Conservation (phyloP, 2,888 invertebrate genomes). For the Chelonus formosanus region DNA sequence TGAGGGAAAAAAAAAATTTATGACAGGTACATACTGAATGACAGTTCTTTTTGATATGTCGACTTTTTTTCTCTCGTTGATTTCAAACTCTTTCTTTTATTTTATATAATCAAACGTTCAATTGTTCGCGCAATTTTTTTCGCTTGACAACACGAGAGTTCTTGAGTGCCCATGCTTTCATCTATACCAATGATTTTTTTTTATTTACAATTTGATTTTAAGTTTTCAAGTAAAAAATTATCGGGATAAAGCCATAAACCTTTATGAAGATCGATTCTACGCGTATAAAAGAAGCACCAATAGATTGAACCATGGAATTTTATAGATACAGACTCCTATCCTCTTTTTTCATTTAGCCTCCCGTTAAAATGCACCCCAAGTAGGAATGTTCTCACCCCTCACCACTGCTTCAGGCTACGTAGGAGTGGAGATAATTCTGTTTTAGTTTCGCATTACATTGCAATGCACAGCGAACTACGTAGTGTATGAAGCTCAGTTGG, state of each 20-base stretch:
- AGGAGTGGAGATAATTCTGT: conserved; percentile 59
- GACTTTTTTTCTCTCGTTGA: conserved; percentile 9
- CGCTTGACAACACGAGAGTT: conserved; percentile 6
- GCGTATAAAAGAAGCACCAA: too few relatives aligned
- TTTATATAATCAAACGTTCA: conserved; percentile 4
- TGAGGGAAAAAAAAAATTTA: conserved; percentile 21
- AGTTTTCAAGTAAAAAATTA: background rate
- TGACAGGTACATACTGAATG: background rate
- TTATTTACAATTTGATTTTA: conserved; percentile 5
- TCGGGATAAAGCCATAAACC: background rate
- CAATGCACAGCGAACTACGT: conserved; percentile 46
- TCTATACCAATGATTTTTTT: background rate
- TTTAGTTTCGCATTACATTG: conserved; percentile 62
- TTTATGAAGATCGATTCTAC: background rate
- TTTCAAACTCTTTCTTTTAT: conserved; percentile 2
- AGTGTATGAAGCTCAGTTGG: conserved; percentile 23
- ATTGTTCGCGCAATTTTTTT: conserved; percentile 11
- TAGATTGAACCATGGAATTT: conserved; percentile 6
- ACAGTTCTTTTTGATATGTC: conserved; percentile 5
- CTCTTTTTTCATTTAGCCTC: conserved; percentile 21
- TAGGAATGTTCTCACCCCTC: conserved; percentile 17
- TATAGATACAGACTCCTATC: conserved; percentile 20
- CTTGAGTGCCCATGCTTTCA: background rate
- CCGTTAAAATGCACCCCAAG: conserved; percentile 34
- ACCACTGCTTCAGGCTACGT: conserved; percentile 21